Evolutionary conservation across 23 tunicate species (phyloP).

Genomic region (Halocynthia aurantium): DNA sequence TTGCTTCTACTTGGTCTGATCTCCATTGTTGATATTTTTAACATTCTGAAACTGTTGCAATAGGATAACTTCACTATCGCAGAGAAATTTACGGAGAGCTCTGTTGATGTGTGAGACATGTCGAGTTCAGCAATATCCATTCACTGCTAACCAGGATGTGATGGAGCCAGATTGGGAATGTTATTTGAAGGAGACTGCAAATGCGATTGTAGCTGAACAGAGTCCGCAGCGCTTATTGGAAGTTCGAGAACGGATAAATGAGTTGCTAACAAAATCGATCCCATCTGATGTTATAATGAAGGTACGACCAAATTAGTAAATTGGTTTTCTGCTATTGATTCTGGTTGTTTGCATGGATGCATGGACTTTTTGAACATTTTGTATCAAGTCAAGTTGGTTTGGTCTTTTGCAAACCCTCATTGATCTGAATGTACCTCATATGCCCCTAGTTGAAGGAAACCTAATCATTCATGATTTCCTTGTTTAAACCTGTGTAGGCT

Average conservation of each 20-base stretch:
- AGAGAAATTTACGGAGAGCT: conserved; percentile 79
- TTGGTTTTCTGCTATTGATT: background rate
- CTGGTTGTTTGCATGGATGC: too few species aligned
- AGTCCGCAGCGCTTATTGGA: conserved; percentile 74
- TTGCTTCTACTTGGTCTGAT: background rate
- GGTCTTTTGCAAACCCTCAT: too few species aligned
- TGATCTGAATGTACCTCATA: too few species aligned
- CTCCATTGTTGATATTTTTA: background rate
- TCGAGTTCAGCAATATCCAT: conserved; percentile 75
- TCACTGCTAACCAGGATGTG: conserved; percentile 56
- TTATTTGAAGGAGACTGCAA: conserved; percentile 86
- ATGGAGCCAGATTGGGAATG: conserved; percentile 97
- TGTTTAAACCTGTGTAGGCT: too few species aligned
- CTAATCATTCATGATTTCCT: too few species aligned
- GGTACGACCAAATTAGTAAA: conserved; percentile 20
- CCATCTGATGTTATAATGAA: conserved; percentile 87
- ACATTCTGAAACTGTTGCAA: background rate
- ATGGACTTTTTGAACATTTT: too few species aligned
- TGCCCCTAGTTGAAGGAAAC: too few species aligned
- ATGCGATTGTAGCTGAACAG: conserved; percentile 77
- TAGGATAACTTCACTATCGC: conserved; percentile 49
- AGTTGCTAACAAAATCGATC: conserved; percentile 80
- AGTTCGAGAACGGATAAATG: conserved; percentile 83
- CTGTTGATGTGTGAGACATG: conserved; percentile 86
- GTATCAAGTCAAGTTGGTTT: too few species aligned